Base-by-base conservation (phyloP, 1,140 invertebrate genomes). In the Dinoponera quadriceps region DNA sequence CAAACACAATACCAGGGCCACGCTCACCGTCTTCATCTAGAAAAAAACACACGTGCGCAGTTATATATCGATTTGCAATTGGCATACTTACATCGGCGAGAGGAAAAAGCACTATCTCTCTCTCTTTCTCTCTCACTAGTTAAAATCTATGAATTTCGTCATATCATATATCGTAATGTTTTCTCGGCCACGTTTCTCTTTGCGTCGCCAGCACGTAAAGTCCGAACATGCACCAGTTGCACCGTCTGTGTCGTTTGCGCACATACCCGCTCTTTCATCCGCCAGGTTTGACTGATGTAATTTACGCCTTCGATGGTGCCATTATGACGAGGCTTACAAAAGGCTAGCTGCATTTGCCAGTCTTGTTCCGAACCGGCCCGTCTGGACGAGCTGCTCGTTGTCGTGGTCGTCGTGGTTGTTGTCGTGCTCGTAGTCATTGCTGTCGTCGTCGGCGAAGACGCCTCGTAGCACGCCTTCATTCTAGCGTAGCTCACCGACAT, bases 21-120 rank as follows among this genome's bases (percentile, higher is more conserved):
- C 99, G 94, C 98, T 99, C n/a, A 99, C 98, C 9, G 99, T 99
- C 95, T 99, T 99, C 97, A 99, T 99, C 97, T 98, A 92, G 22
- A 95, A 95, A 84, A 73, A 74, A 78, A 33, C 60, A 59, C 27
- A 66, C 3, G 66, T 29, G 25, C 66, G 11, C 25, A 18, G 7
- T 54, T 49, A 55, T 1, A 16, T 5, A 60, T 51, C 20, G 5
- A 49, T 54, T 33, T 22, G 68, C 59, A 18, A 9, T 62, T 18
- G 11, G 49, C 18, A 25, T n/a, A 18, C 16, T 49, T 48, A 44
- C 14, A 2, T 44, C 3, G n/a, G 3, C 20, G 49, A 33, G 18
- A 71, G 27, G n/a, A 78, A 29, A 78, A 85, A 71, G 1, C 38
- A 63, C 51, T 27, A 29, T 25, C 60, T 44, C 5, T 73, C 51